These are phyloP conservation scores for Leptinotarsa rubiginosa DNA, from an alignment of 2,888 invertebrate species.

Conservation along the genomic window DNA sequence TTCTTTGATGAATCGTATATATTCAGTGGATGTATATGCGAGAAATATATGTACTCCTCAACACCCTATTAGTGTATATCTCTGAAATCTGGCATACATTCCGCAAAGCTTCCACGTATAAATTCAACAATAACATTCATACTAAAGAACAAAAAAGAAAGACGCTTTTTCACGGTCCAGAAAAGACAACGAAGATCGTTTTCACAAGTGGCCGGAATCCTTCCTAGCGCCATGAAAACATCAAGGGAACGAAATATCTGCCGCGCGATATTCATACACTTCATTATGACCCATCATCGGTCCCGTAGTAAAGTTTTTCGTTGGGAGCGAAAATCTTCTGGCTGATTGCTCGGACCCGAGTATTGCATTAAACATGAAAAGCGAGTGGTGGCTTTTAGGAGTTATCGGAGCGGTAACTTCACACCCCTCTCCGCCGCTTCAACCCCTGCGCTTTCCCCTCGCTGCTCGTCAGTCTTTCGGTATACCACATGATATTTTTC, in stretches of 20 bases:
- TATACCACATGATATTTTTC: not conserved
- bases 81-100: too few species aligned
- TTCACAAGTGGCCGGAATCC: not conserved
- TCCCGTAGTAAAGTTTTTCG: slow-evolving; percentile 5
- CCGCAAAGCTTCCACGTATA: too few species aligned
- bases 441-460: not conserved
- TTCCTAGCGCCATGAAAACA: not conserved
- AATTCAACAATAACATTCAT: too few species aligned
- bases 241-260: not conserved
- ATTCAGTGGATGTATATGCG: too few species aligned
- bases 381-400: slow-evolving; percentile 62
- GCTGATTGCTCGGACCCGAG: slow-evolving; percentile 57
- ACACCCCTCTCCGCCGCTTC: slow-evolving; percentile 46
- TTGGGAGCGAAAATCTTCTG: slow-evolving; percentile 52
- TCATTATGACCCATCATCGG: slow-evolving; percentile 7
- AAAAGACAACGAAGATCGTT: not conserved
- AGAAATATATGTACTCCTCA: too few species aligned
- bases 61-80: too few species aligned
- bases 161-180: too few species aligned
- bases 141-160: too few species aligned
- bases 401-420: slow-evolving; percentile 62
- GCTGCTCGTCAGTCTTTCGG: slow-evolving; percentile 16
- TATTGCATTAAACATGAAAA: slow-evolving; percentile 65
- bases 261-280: slow-evolving; percentile 11
- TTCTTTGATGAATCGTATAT: too few species aligned